Evolutionary conservation across 2,888 invertebrate species (phyloP).

Genomic region (Timandra comae): DNA sequence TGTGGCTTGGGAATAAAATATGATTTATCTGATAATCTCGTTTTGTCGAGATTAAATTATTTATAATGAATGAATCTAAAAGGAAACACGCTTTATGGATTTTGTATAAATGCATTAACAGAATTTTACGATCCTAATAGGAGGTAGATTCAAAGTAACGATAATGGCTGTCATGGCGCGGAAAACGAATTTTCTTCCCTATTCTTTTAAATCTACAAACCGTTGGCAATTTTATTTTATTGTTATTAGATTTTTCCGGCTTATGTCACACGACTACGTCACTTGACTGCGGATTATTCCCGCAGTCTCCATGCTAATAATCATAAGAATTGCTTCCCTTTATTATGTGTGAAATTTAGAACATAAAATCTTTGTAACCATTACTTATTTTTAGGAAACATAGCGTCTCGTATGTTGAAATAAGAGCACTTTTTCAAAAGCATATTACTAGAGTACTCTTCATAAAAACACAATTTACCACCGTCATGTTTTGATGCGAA

Average conservation of each 20-base stretch:
- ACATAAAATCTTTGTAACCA: conserved; percentile 49
- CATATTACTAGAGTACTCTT: conserved; percentile 31
- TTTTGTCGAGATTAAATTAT: conserved; percentile 18
- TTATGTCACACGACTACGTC: conserved; percentile 71
- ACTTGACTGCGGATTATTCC: conserved; percentile 68
- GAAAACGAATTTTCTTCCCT: conserved; percentile 72
- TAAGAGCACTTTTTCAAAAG: conserved; percentile 39
- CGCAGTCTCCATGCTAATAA: conserved; percentile 73
- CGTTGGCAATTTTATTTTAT: conserved; percentile 75
- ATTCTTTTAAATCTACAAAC: conserved; percentile 73
- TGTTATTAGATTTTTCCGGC: conserved; percentile 77
- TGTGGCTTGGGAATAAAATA: conserved; percentile 25
- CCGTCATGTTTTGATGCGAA: conserved; percentile 50
- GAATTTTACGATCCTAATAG: conserved; percentile 47
- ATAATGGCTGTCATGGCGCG: conserved; percentile 64
- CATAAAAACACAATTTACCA: conserved; percentile 51
- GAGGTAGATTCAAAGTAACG: conserved; percentile 70
- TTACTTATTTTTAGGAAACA: conserved; percentile 29
- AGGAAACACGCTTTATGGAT: conserved; percentile 21
- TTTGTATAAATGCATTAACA: conserved; percentile 40
- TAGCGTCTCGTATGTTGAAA: conserved; percentile 28
- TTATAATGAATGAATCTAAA: conserved; percentile 16
- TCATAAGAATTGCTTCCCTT: conserved; percentile 75
- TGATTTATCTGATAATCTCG: conserved; percentile 31
- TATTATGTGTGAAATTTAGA: conserved; percentile 75